Percentiles rank a stretch among this genome's conserved stretches.
phyloP scores from a whole-genome alignment of 2,113 vertebrate species.

The Orcinus orca region DNA sequence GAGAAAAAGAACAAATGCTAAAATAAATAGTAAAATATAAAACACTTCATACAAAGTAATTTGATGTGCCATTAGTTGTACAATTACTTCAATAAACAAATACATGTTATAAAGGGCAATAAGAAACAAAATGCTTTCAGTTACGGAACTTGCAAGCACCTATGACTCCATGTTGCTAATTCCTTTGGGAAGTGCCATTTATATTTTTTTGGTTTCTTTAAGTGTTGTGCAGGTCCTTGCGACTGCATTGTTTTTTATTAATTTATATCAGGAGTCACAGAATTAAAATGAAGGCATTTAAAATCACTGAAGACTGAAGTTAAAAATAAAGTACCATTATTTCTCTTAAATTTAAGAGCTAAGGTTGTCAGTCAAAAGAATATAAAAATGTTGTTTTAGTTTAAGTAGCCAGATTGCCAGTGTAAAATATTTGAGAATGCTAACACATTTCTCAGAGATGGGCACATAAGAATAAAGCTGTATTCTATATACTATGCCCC shows the following conservation, averaged over 20 bases:
- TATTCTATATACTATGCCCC: conserved; percentile 80
- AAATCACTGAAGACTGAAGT: conserved; percentile 82
- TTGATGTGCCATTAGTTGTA: conserved; percentile 86
- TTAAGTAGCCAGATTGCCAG: conserved; percentile 80
- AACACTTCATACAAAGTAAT: conserved; percentile 87
- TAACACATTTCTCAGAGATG: conserved; percentile 76
- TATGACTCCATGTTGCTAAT: conserved; percentile 83
- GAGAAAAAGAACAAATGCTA: conserved; percentile 82
- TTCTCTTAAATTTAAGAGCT: conserved; percentile 82
- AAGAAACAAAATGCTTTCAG: conserved; percentile 82
- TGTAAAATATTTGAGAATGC: conserved; percentile 80
- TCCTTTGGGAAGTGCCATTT: conserved; percentile 88
- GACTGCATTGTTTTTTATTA: conserved; percentile 75
- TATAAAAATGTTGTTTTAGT: conserved; percentile 48
- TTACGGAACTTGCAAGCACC: conserved; percentile 83
- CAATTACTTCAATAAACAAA: conserved; percentile 85
- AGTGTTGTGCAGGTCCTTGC: conserved; percentile 83
- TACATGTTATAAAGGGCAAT: conserved; percentile 84
- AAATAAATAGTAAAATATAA: conserved; percentile 89
- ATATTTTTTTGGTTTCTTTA: conserved; percentile 83
- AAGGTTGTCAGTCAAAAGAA: conserved; percentile 78
- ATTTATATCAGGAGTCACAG: conserved; percentile 82
- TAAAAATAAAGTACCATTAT: conserved; percentile 82
- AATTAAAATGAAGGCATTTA: conserved; percentile 85
- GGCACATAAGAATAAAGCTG: conserved; percentile 80